Percentiles rank a stretch among this genome's conserved stretches.
phyloP scores from a whole-genome alignment of 2,797 vertebrate genomes.

The Hypotaenidia philippensis region DNA sequence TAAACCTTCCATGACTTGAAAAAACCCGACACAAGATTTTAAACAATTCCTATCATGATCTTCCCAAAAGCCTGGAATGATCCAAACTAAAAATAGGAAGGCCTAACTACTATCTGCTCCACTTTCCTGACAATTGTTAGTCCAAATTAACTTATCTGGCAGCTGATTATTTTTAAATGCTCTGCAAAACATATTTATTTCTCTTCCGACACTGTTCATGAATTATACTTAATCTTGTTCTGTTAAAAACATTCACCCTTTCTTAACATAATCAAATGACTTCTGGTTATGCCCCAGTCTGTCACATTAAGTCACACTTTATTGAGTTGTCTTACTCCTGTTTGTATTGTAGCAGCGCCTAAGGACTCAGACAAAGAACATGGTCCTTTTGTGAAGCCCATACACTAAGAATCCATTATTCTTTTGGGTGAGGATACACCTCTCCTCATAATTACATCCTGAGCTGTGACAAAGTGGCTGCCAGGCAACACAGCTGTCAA shows the following conservation, averaged over 20 bases:
- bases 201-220: background rate
- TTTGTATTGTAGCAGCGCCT: background rate
- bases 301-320: background rate
- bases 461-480: slow-evolving; percentile 24
- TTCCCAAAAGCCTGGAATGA: background rate
- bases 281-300: background rate
- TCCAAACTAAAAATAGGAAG: background rate
- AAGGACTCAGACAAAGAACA: background rate
- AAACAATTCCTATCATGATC: background rate
- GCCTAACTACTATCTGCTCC: background rate
- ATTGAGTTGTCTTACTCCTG: background rate
- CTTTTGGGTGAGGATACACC: slow-evolving; percentile 4
- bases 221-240: background rate
- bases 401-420: background rate
- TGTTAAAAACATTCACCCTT: background rate
- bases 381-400: background rate
- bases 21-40: background rate
- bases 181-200: background rate
- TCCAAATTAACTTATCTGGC: background rate
- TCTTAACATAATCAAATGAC: slow-evolving; percentile 12
- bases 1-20: background rate
- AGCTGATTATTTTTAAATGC: background rate
- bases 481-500: slow-evolving; percentile 37
- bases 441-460: slow-evolving; percentile 25
- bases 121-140: background rate